phyloP scores from a whole-genome alignment of 2,797 vertebrate genomes.

The Enteromius argenteus region DNA sequence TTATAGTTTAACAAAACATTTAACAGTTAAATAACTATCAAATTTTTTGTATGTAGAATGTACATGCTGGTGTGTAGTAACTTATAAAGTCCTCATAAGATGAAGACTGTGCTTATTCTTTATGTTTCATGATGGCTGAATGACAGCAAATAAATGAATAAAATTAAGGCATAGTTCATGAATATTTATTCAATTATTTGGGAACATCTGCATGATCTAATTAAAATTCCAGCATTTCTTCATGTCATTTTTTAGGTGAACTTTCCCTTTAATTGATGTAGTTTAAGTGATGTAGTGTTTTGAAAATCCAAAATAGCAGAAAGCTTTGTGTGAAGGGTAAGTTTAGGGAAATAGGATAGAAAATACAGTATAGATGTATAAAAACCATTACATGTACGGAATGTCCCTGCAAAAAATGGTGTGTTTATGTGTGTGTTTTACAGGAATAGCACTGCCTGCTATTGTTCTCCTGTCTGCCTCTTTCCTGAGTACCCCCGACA shows the following conservation, averaged over 20 bases:
- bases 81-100: neutral
- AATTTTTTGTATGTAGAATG: neutral
- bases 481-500: conserved; percentile 47
- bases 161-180: neutral
- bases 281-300: neutral
- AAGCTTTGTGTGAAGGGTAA: neutral
- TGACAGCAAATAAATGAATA: neutral
- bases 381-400: neutral
- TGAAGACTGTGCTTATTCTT: neutral
- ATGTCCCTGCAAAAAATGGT: neutral
- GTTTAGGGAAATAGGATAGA: neutral
- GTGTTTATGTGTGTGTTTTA: conserved; percentile 38
- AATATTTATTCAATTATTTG: neutral
- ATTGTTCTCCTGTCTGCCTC: conserved; percentile 55
- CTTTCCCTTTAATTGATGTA: neutral
- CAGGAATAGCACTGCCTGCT: conserved; percentile 55
- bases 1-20: neutral
- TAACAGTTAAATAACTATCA: neutral
- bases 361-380: neutral
- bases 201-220: neutral
- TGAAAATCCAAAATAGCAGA: too few species aligned
- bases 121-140: too few species aligned
- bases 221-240: neutral
- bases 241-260: neutral
- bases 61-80: neutral